Evolutionary conservation across 37 sponge, comb jelly and placozoan species (phyloP).

Genomic region (Spongia lamella): DNA sequence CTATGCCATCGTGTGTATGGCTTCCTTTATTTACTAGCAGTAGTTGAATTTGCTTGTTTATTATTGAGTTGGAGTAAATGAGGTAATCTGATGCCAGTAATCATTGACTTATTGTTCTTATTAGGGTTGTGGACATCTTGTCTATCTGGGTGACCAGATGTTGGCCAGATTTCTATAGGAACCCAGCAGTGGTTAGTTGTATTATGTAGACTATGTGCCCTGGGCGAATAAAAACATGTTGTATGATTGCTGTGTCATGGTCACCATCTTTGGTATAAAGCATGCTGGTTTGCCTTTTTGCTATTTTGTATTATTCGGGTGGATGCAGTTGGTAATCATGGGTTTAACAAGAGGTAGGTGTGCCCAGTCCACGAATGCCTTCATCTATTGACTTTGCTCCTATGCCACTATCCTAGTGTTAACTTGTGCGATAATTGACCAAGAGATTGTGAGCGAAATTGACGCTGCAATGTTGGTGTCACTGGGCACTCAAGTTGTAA

Average conservation of each 20-base stretch:
- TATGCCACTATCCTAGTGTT: neutral
- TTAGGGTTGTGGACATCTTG: slow-evolving; percentile 64
- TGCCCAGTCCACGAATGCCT: too few species aligned
- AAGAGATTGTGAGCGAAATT: too few species aligned
- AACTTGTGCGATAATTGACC: neutral
- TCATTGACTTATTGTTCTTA: neutral
- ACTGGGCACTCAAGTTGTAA: too few species aligned
- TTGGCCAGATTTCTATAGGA: slow-evolving; percentile 65
- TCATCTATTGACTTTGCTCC: neutral
- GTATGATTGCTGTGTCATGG: neutral
- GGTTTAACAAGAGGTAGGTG: too few species aligned
- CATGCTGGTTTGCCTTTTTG: neutral
- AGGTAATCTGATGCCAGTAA: too few species aligned
- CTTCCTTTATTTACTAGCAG: neutral
- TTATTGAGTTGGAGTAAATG: neutral
- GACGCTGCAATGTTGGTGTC: too few species aligned
- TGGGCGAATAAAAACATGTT: neutral
- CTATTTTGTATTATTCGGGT: neutral
- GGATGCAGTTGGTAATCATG: too few species aligned
- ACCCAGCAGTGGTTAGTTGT: slow-evolving; percentile 48
- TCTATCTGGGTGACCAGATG: slow-evolving; percentile 75
- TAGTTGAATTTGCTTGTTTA: neutral
- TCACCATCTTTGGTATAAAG: neutral
- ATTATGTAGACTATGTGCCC: neutral
- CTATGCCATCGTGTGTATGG: neutral